phyloP scores from a whole-genome alignment of 2,797 vertebrate species.

The Meda fulgida region DNA sequence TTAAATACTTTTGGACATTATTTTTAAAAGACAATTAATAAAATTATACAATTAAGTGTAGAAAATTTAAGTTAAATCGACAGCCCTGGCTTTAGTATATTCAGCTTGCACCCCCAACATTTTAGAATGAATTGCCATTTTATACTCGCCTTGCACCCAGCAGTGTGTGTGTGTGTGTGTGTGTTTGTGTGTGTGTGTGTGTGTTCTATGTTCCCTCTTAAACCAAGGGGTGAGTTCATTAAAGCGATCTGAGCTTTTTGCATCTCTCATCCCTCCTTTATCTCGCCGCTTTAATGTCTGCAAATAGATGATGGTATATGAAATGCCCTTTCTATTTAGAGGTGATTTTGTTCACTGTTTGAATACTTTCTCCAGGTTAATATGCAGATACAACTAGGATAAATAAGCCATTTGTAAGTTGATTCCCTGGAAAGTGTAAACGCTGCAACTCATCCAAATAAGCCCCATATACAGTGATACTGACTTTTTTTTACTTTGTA shows the following conservation, averaged over 20 bases:
- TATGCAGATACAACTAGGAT: background rate
- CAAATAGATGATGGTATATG: conserved; percentile 31
- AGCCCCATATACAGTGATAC: background rate
- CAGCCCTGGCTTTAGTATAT: background rate
- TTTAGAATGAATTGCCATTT: conserved; percentile 44
- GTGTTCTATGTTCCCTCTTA: conserved; percentile 19
- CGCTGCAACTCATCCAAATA: background rate
- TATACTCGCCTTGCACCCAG: background rate
- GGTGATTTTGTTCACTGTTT: background rate
- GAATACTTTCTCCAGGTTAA: conserved; percentile 5
- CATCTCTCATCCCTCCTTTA: conserved; percentile 41
- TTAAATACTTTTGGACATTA: background rate
- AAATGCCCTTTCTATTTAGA: conserved; percentile 1
- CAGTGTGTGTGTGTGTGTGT: conserved; percentile 21
- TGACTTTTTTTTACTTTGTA: background rate
- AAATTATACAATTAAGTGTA: background rate
- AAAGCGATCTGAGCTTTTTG: conserved; percentile 48
- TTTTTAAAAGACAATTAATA: background rate
- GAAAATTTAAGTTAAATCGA: background rate
- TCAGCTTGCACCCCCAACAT: conserved; percentile 6
- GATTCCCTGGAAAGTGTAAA: background rate
- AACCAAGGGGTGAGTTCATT: conserved; percentile 50
- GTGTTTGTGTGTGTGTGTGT: conserved; percentile 6
- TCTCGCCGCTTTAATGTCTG: conserved; percentile 34
- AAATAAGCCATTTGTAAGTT: conserved; percentile 1